A percentile compares a stretch with the other conserved stretches of the same genome.
phyloP scores from a whole-genome alignment of 2,888 invertebrate species.

The Cheilosia pagana region DNA sequence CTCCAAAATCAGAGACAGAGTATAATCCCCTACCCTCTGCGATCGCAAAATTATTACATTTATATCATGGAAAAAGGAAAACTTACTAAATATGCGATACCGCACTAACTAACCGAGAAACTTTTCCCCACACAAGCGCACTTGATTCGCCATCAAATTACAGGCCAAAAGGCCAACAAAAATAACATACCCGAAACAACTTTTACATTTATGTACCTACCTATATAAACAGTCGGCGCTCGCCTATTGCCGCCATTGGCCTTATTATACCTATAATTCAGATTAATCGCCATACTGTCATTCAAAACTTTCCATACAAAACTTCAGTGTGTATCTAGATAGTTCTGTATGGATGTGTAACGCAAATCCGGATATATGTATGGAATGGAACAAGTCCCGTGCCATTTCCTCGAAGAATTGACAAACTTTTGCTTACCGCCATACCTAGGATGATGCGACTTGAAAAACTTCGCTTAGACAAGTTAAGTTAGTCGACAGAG shows the following conservation, averaged over 20 bases:
- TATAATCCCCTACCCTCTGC: neutral
- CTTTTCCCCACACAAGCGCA: constrained; percentile 7
- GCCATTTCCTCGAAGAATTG: constrained; percentile 48
- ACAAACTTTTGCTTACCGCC: constrained; percentile 61
- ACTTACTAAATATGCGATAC: constrained; percentile 13
- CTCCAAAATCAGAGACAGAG: neutral
- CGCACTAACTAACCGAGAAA: constrained; percentile 22
- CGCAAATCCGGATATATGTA: constrained; percentile 29
- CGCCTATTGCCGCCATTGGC: neutral
- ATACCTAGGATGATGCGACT: constrained; percentile 63
- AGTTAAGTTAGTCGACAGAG: constrained; percentile 46
- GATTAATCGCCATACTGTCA: constrained; percentile 49
- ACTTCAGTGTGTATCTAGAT: constrained; percentile 31
- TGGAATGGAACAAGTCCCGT: constrained; percentile 5
- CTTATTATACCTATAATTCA: constrained; percentile 39
- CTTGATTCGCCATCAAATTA: constrained; percentile 18
- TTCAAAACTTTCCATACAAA: constrained; percentile 50
- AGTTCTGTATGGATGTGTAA: neutral
- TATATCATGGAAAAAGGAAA: neutral
- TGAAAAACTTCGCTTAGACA: constrained; percentile 61
- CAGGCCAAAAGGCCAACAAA: neutral
- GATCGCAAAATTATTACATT: constrained; percentile 13
- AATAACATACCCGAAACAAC: constrained; percentile 2
- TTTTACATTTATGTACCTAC: no score
- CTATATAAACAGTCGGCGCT: no score